Evolutionary conservation across 2,113 vertebrate species (phyloP).

Genomic region (Fulica atra): DNA sequence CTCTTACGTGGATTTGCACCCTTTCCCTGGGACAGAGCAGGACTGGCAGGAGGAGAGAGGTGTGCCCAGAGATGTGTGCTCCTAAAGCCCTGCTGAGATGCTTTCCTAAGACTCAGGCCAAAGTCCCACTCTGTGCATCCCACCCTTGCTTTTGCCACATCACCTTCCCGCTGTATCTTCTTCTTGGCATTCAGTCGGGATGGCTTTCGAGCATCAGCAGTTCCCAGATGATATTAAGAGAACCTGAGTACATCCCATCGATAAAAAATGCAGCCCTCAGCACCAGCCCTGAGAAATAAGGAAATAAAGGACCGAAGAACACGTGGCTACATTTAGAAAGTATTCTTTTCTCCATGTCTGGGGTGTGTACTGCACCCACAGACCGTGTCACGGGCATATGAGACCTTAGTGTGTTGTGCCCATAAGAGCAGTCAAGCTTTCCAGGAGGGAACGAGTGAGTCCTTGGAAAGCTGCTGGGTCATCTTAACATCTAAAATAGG

Average conservation of each 20-base stretch:
- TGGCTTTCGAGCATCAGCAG: slow-evolving; percentile 15
- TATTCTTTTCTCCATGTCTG: neutral
- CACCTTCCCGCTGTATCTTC: accelerated
- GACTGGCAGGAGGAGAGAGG: neutral
- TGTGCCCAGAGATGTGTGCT: neutral
- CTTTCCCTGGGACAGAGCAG: neutral
- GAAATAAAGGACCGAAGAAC: neutral
- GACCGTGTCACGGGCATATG: neutral
- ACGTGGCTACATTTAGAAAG: neutral
- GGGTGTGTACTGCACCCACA: neutral
- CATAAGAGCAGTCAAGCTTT: neutral
- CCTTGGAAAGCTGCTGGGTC: neutral
- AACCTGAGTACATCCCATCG: neutral
- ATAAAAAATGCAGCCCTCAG: neutral
- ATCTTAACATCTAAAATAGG: neutral
- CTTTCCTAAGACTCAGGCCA: neutral
- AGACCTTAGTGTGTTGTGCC: neutral
- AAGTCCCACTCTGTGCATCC: neutral
- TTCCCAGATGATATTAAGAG: slow-evolving; percentile 13
- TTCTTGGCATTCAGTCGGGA: neutral
- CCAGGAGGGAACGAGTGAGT: neutral
- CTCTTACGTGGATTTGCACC: neutral
- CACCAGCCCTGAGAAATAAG: neutral
- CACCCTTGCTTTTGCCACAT: neutral
- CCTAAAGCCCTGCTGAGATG: neutral